These are phyloP conservation scores for Limnephilus lunatus DNA, from an alignment of 2,888 invertebrate genomes.

Conservation along the genomic window DNA sequence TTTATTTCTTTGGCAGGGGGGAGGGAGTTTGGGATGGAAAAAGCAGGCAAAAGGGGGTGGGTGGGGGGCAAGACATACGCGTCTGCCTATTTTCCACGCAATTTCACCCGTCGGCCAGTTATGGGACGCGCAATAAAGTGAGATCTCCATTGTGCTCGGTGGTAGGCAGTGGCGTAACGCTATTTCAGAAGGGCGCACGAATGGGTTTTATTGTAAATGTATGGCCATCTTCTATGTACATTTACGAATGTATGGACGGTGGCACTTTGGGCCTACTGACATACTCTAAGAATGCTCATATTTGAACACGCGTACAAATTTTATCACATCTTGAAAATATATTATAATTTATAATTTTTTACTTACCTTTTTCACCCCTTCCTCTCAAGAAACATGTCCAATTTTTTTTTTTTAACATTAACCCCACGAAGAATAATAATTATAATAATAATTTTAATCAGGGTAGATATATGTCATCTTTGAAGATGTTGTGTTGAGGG, in stretches of 20 bases:
- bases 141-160: constrained; percentile 49
- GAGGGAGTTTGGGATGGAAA: background rate
- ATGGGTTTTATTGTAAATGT: background rate
- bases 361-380: too few species aligned
- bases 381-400: too few species aligned
- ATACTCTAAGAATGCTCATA: background rate
- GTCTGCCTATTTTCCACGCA: constrained; percentile 65
- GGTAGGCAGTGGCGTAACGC: constrained; percentile 28
- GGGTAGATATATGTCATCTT: too few species aligned
- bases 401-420: too few species aligned
- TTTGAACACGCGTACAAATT: background rate
- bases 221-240: background rate
- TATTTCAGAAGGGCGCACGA: background rate
- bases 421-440: too few species aligned
- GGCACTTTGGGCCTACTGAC: background rate
- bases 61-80: constrained; percentile 59
- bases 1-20: constrained; percentile 3
- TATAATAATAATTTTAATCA: too few species aligned
- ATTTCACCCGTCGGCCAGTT: constrained; percentile 65
- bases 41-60: background rate
- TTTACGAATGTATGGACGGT: background rate
- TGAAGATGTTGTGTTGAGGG: too few species aligned
- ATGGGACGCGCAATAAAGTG: constrained; percentile 59
- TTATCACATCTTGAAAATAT: background rate
- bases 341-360: background rate